Evolutionary conservation across 2,113 vertebrate species (phyloP).

Genomic region (Heterochromis multidens): DNA sequence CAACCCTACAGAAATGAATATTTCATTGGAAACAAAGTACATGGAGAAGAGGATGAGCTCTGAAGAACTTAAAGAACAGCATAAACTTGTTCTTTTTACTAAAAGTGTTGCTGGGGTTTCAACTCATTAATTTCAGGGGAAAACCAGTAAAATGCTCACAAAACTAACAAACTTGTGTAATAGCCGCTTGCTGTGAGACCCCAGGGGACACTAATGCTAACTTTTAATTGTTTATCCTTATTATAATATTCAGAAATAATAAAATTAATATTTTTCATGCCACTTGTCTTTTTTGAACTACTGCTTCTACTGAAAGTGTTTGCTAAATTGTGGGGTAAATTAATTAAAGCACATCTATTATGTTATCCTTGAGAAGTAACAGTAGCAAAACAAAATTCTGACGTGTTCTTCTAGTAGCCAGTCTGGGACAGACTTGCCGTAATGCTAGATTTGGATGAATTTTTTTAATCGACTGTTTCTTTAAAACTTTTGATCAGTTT

Average conservation of each 20-base stretch:
- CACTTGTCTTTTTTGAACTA: background rate
- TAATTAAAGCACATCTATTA: background rate
- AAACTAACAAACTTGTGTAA: background rate
- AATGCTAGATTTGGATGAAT: rapidly evolving
- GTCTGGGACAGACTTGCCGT: background rate
- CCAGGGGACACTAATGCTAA: background rate
- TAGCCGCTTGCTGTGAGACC: background rate
- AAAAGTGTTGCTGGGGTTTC: too few relatives aligned
- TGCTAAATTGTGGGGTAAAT: background rate
- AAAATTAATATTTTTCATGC: background rate
- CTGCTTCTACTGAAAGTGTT: background rate
- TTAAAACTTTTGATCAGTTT: background rate
- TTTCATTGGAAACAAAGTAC: background rate
- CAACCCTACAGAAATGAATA: background rate
- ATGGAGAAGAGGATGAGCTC: background rate
- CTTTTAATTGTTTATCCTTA: background rate
- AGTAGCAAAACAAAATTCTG: background rate
- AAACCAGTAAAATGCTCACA: background rate
- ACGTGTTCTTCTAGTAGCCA: background rate
- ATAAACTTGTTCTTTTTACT: background rate
- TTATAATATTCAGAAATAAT: too few relatives aligned
- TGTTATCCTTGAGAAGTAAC: background rate
- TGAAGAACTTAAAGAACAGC: too few relatives aligned
- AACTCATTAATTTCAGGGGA: too few relatives aligned
- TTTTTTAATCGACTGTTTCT: background rate